phyloP scores from a whole-genome alignment of 30 jellyfish, hydroid and myxozoan species.

The Aurelia sp. region DNA sequence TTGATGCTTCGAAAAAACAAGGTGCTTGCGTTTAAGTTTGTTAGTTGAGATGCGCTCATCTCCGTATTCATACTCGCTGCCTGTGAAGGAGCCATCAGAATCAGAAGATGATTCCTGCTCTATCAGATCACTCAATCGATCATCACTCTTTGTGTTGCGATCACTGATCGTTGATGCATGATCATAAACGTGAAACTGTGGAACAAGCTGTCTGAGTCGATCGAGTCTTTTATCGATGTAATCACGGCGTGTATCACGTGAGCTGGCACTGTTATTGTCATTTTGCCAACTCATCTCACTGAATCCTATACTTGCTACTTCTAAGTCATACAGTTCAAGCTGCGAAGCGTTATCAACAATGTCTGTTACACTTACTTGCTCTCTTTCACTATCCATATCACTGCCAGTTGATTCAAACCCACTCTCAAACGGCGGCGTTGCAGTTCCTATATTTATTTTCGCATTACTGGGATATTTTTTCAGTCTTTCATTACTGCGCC shows the following conservation, averaged over 20 bases:
- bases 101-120: constrained; percentile 72
- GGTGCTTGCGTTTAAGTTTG: constrained; percentile 51
- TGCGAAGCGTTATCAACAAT: constrained; percentile 65
- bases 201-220: constrained; percentile 45
- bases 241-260: constrained; percentile 64
- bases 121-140: constrained; percentile 60
- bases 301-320: constrained; percentile 84
- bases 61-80: constrained; percentile 88
- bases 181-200: constrained; percentile 41
- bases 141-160: constrained; percentile 56
- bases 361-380: constrained; percentile 48
- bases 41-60: constrained; percentile 57
- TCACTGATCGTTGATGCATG: constrained; percentile 49
- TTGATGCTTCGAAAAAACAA: constrained; percentile 54
- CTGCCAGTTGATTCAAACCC: constrained; percentile 94
- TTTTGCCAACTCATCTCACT: constrained; percentile 95
- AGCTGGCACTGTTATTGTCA: constrained; percentile 56
- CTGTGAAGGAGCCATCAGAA: constrained; percentile 86
- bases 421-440: constrained; percentile 82
- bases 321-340: constrained; percentile 83
- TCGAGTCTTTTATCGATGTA: constrained; percentile 39
- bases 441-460: constrained; percentile 28
- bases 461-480: constrained; percentile 25
- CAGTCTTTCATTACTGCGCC: constrained; percentile 22
- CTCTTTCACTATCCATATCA: constrained; percentile 61